These are phyloP conservation scores for Megalopta genalis DNA, from an alignment of 1,140 invertebrate genomes.

Conservation along the genomic window DNA sequence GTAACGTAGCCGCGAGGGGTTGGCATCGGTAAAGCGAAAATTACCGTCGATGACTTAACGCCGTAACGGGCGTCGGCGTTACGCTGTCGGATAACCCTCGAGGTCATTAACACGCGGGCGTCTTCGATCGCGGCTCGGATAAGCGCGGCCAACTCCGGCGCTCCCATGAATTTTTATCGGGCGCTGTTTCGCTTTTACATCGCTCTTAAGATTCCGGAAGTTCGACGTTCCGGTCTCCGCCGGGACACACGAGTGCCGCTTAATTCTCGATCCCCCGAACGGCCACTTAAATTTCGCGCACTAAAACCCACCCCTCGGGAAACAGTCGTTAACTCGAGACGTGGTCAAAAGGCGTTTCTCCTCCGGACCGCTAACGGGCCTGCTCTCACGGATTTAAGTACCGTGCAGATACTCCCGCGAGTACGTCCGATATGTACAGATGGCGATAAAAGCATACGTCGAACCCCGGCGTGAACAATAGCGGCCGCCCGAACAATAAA, in stretches of 20 bases:
- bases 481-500: background rate
- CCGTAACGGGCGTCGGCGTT: background rate
- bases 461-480: too few species aligned
- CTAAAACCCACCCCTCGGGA: constrained; percentile 44
- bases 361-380: background rate
- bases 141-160: background rate
- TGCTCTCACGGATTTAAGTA: constrained; percentile 50
- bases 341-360: constrained; percentile 24
- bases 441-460: background rate
- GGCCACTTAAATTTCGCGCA: constrained; percentile 60
- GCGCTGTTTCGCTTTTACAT: constrained; percentile 34
- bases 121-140: constrained; percentile 18
- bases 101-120: constrained; percentile 37
- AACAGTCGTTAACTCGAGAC: constrained; percentile 44
- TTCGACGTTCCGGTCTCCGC: background rate
- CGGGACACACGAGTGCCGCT: constrained; percentile 35
- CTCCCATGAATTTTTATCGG: constrained; percentile 57
- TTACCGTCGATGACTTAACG: constrained; percentile 25
- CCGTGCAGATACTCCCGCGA: constrained; percentile 4
- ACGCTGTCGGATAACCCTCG: constrained; percentile 13
- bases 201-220: constrained; percentile 47
- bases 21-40: background rate
- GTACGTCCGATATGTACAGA: background rate
- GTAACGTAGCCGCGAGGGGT: constrained; percentile 28
- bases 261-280: constrained; percentile 59